Conservation (phyloP, 2,113 vertebrate genomes). For the Psettodes erumei region DNA sequence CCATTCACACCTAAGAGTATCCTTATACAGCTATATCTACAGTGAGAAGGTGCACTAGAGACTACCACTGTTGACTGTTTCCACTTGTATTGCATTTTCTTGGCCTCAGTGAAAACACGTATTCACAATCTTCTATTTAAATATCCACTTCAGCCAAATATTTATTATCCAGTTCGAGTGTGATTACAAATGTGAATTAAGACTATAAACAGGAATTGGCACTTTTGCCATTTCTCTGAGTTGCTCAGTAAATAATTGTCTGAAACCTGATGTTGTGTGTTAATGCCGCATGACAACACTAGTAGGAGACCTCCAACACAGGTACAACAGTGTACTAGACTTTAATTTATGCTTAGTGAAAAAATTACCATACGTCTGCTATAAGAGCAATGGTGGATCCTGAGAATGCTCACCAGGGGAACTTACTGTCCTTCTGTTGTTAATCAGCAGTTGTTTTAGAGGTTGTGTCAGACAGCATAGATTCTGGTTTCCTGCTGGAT, state of each 20-base stretch:
- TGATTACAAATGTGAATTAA: constrained; percentile 13
- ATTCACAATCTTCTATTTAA: constrained; percentile 16
- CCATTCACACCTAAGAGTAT: constrained; percentile 25
- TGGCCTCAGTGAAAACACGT: background rate
- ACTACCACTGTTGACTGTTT: constrained; percentile 23
- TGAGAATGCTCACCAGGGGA: constrained; percentile 51
- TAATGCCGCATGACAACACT: constrained; percentile 35
- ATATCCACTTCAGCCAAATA: constrained; percentile 33
- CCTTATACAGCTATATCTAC: background rate
- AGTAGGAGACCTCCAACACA: constrained; percentile 49
- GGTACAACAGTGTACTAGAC: constrained; percentile 40
- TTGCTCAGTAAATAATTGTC: constrained; percentile 17
- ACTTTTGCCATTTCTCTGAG: constrained; percentile 1
- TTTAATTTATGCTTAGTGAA: constrained; percentile 69
- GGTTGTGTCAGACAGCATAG: constrained; percentile 68
- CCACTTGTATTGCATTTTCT: constrained; percentile 3
- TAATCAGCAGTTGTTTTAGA: constrained; percentile 73
- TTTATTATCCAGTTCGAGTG: constrained; percentile 7
- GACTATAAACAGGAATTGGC: background rate
- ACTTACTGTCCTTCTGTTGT: constrained; percentile 71
- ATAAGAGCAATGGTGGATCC: constrained; percentile 62
- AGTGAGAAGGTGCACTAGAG: background rate
- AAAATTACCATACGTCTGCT: constrained; percentile 67
- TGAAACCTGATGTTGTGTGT: constrained; percentile 14
- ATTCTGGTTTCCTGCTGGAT: constrained; percentile 66